Conservation (phyloP, 2,113 vertebrate genomes). For the Cebidichthys violaceus region DNA sequence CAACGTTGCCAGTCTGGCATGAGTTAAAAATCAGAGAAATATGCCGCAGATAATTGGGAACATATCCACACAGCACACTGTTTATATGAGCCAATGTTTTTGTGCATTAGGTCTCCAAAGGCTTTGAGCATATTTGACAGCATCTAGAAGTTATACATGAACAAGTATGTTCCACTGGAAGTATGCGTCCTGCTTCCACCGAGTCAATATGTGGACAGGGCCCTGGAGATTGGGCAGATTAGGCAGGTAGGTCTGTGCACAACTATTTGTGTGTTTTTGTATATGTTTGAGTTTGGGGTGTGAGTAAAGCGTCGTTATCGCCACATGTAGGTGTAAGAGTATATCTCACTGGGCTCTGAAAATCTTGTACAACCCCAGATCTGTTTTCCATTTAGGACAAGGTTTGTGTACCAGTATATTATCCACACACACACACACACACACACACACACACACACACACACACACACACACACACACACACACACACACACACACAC, state of each 20-base stretch:
- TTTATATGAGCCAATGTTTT: slow-evolving; percentile 74
- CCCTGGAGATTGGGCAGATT: slow-evolving; percentile 54
- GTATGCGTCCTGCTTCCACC: slow-evolving; percentile 31
- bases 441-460: no score
- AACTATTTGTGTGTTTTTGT: slow-evolving; percentile 19
- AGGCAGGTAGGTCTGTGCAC: slow-evolving; percentile 24
- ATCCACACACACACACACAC: neutral
- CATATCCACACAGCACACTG: slow-evolving; percentile 65
- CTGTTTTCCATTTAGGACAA: slow-evolving; percentile 29
- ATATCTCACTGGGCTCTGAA: slow-evolving; percentile 17
- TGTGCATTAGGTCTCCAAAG: slow-evolving; percentile 69
- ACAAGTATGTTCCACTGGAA: slow-evolving; percentile 55
- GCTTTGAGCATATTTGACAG: slow-evolving; percentile 71
- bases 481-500: no score
- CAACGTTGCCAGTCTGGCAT: slow-evolving; percentile 70
- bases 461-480: no score
- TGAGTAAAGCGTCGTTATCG: slow-evolving; percentile 17
- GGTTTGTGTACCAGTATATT: slow-evolving; percentile 32
- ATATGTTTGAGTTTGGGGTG: slow-evolving; percentile 28
- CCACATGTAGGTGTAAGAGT: neutral
- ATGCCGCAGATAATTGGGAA: slow-evolving; percentile 77
- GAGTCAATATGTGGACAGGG: neutral
- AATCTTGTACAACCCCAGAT: slow-evolving; percentile 14
- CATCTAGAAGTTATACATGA: slow-evolving; percentile 58
- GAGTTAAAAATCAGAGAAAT: slow-evolving; percentile 76